These are phyloP conservation scores for Nannoperca obscura DNA, from an alignment of 2,797 vertebrate species.

Conservation along the genomic window DNA sequence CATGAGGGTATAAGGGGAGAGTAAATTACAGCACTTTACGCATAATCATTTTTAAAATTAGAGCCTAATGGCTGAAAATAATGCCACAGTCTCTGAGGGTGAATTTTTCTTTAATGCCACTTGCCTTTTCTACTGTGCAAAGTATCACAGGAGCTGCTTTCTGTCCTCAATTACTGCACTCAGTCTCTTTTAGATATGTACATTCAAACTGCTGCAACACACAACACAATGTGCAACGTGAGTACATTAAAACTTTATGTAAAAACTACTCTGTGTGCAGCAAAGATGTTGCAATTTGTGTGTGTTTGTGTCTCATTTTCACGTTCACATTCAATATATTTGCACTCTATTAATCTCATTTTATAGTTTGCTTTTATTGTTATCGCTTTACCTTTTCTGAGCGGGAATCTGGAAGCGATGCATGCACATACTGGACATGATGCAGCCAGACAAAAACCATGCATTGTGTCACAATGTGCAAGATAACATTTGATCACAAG, in stretches of 20 bases:
- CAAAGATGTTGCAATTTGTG: neutral
- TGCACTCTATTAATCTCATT: neutral
- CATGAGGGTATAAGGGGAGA: constrained; percentile 40
- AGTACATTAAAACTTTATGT: neutral
- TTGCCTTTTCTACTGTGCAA: constrained; percentile 24
- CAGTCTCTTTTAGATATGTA: neutral
- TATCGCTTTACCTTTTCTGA: neutral
- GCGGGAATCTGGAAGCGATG: no score
- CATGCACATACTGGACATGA: neutral
- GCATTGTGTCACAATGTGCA: neutral
- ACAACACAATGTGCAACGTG: neutral
- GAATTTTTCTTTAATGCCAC: constrained; percentile 47
- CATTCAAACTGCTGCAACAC: neutral
- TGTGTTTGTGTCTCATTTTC: neutral
- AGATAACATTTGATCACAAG: neutral
- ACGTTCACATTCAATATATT: neutral
- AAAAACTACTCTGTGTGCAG: neutral
- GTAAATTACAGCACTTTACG: constrained; percentile 59
- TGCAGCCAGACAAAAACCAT: no score
- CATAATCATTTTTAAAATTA: constrained; percentile 52
- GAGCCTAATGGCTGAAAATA: constrained; percentile 56
- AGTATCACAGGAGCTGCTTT: constrained; percentile 11
- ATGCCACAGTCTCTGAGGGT: constrained; percentile 40
- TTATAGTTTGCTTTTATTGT: neutral
- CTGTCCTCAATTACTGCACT: constrained; percentile 6